Base-by-base conservation (phyloP, 2,888 invertebrate genomes). In the Drosophila quasianomalipes region DNA sequence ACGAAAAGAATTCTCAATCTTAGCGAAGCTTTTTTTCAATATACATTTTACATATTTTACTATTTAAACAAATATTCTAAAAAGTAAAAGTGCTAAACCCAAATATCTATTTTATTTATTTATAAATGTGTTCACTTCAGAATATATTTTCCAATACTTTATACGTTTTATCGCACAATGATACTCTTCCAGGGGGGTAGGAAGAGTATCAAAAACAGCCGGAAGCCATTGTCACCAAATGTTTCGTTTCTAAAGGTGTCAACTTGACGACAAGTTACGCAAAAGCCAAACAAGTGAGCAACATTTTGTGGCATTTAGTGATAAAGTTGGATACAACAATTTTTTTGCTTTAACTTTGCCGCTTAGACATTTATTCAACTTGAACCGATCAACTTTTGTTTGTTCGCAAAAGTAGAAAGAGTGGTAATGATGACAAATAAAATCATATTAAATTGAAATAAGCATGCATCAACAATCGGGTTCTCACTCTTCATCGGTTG, bases 391-490 rank as follows among this genome's bases (percentile, higher is more conserved):
- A 62, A 55, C 53, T 54, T 76, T 58, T 62, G 52, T 52, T 53
- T 70, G 75, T 37, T 14, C 54, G 54, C 35, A 39, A 57, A 57
- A 58, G 44, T 30, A 4, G 12, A 52, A 35, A 37, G 52, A 26
- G 19, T 10, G 31, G 5, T 31, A 63, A 51, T 19, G 37, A 14
- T 41, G 57, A 55, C 62, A 51, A 52, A 63, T 63, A 66, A 66
- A 28, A 26, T 49, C 52, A 69, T 58, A 65, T 66, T 63, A 51
- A 76, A 75, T 75, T 59, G 37, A 67, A 74, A 74, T 58, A 41
- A 74, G 59, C 54, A 49, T 28, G 41, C 39, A 33, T 31, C 31
- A 47, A 44, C 30, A 30, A 57, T 33, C 37, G 54, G 59, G 1
- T 44, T 60, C n/a, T 28, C 14, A 28, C 57, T 59, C 53, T 28